Evolutionary conservation across 2,888 invertebrate species (phyloP).

Genomic region (Lepeophtheirus nordmannii): DNA sequence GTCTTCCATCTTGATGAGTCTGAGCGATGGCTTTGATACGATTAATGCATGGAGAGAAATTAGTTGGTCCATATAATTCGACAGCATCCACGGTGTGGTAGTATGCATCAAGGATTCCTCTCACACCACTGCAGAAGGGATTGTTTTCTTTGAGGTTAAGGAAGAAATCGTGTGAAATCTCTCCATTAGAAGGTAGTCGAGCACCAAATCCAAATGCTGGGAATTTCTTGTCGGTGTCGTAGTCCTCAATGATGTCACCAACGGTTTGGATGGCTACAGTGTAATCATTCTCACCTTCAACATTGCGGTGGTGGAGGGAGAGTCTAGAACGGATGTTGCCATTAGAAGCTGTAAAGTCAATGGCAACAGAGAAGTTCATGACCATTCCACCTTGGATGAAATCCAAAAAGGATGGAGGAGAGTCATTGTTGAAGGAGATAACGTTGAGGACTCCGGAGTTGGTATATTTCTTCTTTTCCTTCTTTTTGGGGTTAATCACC

Average conservation of each 20-base stretch:
- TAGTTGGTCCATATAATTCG: slow-evolving; percentile 38
- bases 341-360: slow-evolving; percentile 33
- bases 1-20: slow-evolving; percentile 19
- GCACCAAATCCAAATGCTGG: slow-evolving; percentile 38
- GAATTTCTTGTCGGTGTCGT: slow-evolving; percentile 27
- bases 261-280: slow-evolving; percentile 37
- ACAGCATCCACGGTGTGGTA: slow-evolving; percentile 36
- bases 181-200: slow-evolving; percentile 35
- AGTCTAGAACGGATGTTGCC: slow-evolving; percentile 31
- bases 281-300: slow-evolving; percentile 38
- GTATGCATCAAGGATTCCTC: slow-evolving; percentile 41
- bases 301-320: slow-evolving; percentile 35
- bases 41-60: slow-evolving; percentile 37
- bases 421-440: slow-evolving; percentile 28
- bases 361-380: slow-evolving; percentile 32
- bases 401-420: slow-evolving; percentile 36
- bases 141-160: slow-evolving; percentile 40
- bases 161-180: slow-evolving; percentile 37
- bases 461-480: slow-evolving; percentile 38
- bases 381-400: slow-evolving; percentile 37
- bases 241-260: slow-evolving; percentile 36
- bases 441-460: slow-evolving; percentile 39
- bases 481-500: slow-evolving; percentile 36
- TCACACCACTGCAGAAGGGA: slow-evolving; percentile 39
- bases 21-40: slow-evolving; percentile 30